Evolutionary conservation across 2,888 invertebrate species (phyloP), one percentile per base, ranked within the genome.

Genomic region (Eledone cirrhosa): DNA sequence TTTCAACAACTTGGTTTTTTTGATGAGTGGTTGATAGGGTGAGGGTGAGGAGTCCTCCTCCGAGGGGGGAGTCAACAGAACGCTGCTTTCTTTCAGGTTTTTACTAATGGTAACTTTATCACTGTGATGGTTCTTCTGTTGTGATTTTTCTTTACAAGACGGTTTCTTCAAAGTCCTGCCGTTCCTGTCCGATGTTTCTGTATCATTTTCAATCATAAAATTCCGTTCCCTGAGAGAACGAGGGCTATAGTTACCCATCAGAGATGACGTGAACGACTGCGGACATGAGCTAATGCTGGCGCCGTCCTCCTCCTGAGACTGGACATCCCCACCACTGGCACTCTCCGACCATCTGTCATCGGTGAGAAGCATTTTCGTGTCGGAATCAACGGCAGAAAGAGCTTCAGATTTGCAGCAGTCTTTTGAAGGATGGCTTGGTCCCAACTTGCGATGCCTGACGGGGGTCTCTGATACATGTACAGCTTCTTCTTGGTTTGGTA

Each of bases 221-320:
- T 84, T 85, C 48, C 85, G 85, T 79, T 88, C 87, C 77, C 83
- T 83, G 78, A 87, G 78, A 22, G 88, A 87, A 11, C 82, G 83
- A 4, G 87, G 85, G 80, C 87, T 87, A 78, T 84, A 86, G 80
- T 88, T 89, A 24, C 86, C 88, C 77, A 87, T 84, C 27, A 88
- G 79, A 7, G 88, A 88, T 27, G 76, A 76, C 3, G 48, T 76
- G 19, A 76, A 29, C 14, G 65, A 65, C 5, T 29, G 29, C 8
- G 53, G 65, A n/a, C 59, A 77, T n/a, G 76, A 76, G 24, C 76
- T 76, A 22, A 48, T 24, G 16, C 76, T 76, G 47, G 41, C 24
- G 47, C 48, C 41, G 48, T 76, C 76, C 24, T 41, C 76, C 13
- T 47, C 29, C 41, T 76, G 47, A 4, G 41, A 48, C n/a, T n/a